Base-by-base conservation (phyloP, 2,797 vertebrate genomes). In the Nothura maculosa region DNA sequence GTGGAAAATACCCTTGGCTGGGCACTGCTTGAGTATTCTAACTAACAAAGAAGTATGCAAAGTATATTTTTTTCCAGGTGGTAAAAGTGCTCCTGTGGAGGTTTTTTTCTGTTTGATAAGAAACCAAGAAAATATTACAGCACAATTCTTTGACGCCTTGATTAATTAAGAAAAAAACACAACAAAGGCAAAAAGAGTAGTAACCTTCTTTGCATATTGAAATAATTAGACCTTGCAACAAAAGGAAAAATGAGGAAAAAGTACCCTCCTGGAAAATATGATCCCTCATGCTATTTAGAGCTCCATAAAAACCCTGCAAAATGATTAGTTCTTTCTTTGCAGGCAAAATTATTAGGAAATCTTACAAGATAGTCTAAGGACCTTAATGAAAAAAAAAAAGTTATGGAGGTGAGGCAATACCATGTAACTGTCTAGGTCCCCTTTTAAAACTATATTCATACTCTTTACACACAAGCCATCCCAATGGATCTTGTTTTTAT, bases 251-350 rank as follows among this genome's bases (percentile, higher is more conserved):
- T 7, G 15, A 88, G 57, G 55, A n/a, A 28, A 50, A 85, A 81
- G 12, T 57, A 17, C 52, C 47, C 57, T 85, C 22, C 36, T 84
- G 80, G 87, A 91, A 93, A 90, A 93, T 57, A 48, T 45, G 75
- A 50, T 3, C 0, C 14, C 73, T 76, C 4, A 1, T 73, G 43
- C 47, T 76, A 27, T 84, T 87, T 60, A 76, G 27, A 90, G 32
- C 52, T 28, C 24, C 17, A 55, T 61, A 27, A 73, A 85, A 81
- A 16, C 42, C 8, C 36, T 43, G 64, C 47, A 64, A 86, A 64
- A 73, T 34, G 10, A 75, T 76, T 27, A 50, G 12, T 67, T 67
- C 47, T 77, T 78, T 42, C 48, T 79, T 81, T 40, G 14, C 4
- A 54, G 60, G 36, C 20, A 74, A 61, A 87, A 81, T 67, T 16